Evolutionary conservation across 1,140 invertebrate species (phyloP), one percentile per base, ranked within the genome.

Genomic region (Hydropsyche tenuis): DNA sequence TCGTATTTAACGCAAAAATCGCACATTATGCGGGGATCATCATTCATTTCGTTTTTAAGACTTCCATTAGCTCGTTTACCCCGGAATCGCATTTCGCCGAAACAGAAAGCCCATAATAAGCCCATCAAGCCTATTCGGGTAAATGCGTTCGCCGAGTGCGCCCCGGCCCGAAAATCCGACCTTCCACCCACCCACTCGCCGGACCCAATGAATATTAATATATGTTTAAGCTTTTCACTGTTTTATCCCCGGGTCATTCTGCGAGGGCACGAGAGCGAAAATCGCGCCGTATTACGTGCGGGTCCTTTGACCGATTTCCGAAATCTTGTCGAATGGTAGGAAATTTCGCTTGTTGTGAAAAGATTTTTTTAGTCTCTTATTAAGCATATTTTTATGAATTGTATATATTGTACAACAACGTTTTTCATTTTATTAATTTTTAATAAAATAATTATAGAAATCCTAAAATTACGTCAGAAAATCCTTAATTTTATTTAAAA

Each of bases 131-230:
- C 42, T 22, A 68, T 45, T 68, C 65, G 23, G 37, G 42, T 48
- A 68, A 68, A 68, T 48, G 65, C 65, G 65, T 69, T 56, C 51
- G 6, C 51, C 42, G 30, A 48, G 37, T 68, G 64, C 42, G 37
- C 11, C 37, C 25, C 22, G n/a, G 6, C n/a, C 56, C 56, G n/a
- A 1, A 16, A 11, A 11, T 4, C 56, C 45, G 11, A 14, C 56
- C 56, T 42, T n/a, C 22, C 20, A 7, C 14, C 11, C 42, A 4
- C 56, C 56, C 25, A 16, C 20, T 42, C 18, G 12, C 48, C 51
- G 48, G 69, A 70, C 69, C 48, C 69, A 56, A 70, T 70, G 69
- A 70, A 70, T 70, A 70, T 70, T 70, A 56, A 70, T 70, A 42
- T 70, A 60, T 37, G 48, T 48, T 70, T 56, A 70, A 70, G 46